Conservation (phyloP, 2,797 vertebrate species). For the Malurus splendens region DNA sequence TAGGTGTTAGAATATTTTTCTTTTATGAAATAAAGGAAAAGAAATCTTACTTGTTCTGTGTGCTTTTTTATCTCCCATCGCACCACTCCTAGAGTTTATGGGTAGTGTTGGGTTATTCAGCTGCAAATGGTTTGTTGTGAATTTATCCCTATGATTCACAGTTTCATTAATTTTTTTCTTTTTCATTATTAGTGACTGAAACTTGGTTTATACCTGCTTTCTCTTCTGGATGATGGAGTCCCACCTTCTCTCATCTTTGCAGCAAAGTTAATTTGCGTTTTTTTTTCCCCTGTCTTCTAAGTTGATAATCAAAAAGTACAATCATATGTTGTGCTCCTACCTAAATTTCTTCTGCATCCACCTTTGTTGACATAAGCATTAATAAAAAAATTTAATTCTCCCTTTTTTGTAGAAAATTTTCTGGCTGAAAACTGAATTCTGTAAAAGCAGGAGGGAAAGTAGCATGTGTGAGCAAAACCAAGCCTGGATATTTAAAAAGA, state of each 20-base stretch:
- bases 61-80: not conserved
- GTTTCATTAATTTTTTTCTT: not conserved
- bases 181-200: not conserved
- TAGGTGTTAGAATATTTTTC: not conserved
- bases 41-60: not conserved
- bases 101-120: not conserved
- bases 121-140: not conserved
- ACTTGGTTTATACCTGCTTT: not conserved
- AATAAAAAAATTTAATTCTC: not conserved
- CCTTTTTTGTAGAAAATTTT: not conserved
- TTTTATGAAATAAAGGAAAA: not conserved
- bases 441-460: fast-evolving
- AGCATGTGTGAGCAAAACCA: not conserved
- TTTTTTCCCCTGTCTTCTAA: fast-evolving
- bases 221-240: not conserved
- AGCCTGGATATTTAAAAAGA: not conserved
- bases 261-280: not conserved
- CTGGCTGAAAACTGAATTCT: not conserved
- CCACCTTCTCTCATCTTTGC: not conserved
- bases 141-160: not conserved
- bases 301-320: not conserved
- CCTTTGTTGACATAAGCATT: not conserved
- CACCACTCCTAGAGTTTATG: not conserved
- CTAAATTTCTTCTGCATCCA: not conserved
- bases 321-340: not conserved